Conservation (phyloP, 2,113 vertebrate genomes). For the Sinocyclocheilus anophthalmus region DNA sequence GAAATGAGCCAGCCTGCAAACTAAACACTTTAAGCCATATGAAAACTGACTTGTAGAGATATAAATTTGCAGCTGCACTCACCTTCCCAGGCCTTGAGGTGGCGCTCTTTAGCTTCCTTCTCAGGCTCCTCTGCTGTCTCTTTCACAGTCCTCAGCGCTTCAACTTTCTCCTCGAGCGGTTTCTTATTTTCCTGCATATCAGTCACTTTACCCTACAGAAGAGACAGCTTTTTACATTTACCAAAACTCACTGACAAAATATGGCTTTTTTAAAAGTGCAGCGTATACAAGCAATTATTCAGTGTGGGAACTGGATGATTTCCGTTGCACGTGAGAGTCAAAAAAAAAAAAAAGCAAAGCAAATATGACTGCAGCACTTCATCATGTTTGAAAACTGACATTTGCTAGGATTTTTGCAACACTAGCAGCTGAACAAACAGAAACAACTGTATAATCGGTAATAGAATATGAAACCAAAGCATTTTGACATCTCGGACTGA, state of each 20-base stretch:
- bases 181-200: slow-evolving; percentile 79
- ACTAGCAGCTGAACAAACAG: neutral
- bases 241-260: neutral
- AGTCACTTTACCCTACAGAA: slow-evolving; percentile 75
- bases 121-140: slow-evolving; percentile 86
- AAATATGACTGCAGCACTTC: neutral
- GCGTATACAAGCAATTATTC: neutral
- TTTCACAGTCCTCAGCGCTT: slow-evolving; percentile 77
- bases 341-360: neutral
- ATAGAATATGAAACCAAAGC: neutral
- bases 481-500: neutral
- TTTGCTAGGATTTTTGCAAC: neutral
- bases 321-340: neutral
- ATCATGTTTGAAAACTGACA: too few species aligned
- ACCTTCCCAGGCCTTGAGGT: slow-evolving; percentile 89
- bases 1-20: neutral
- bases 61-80: slow-evolving; percentile 1
- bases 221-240: neutral
- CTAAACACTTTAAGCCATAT: neutral
- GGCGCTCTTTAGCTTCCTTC: slow-evolving; percentile 85
- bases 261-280: neutral
- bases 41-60: neutral
- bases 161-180: slow-evolving; percentile 79
- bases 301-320: neutral
- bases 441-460: too few species aligned